Conservation (phyloP, 2,113 vertebrate genomes). For the Brachyhypopomus occidentalis region DNA sequence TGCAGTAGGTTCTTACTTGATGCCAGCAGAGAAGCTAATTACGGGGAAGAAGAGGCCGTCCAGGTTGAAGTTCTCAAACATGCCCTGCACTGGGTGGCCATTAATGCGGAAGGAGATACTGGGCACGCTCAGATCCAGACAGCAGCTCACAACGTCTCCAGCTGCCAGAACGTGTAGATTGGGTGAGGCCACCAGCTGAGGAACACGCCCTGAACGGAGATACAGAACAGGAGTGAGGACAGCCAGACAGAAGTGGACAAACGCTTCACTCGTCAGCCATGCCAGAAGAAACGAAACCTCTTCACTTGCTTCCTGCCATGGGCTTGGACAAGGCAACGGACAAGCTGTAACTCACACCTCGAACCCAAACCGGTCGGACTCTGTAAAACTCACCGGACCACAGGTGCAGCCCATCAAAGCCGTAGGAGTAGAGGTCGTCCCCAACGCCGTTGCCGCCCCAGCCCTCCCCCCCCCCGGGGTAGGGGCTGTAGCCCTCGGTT, state of each 20-base stretch:
- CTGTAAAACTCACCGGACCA: slow-evolving; percentile 81
- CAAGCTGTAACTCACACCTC: too few relatives aligned
- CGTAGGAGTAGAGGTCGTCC: slow-evolving; percentile 90
- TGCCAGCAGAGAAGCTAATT: slow-evolving; percentile 88
- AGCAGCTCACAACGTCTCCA: slow-evolving; percentile 91
- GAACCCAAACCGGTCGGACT: too few relatives aligned
- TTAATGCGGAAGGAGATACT: slow-evolving; percentile 93
- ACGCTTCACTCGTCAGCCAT: neutral
- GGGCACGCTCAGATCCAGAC: slow-evolving; percentile 87
- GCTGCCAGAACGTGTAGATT: slow-evolving; percentile 80
- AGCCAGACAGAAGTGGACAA: neutral
- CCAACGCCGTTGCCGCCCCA: slow-evolving; percentile 91
- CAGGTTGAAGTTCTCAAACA: slow-evolving; percentile 92
- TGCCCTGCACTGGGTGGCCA: slow-evolving; percentile 89
- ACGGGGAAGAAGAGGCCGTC: slow-evolving; percentile 90
- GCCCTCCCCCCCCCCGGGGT: slow-evolving; percentile 90
- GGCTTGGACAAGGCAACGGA: too few relatives aligned
- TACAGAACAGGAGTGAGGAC: neutral
- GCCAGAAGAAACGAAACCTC: neutral
- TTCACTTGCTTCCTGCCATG: too few relatives aligned
- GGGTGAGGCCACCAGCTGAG: slow-evolving; percentile 78
- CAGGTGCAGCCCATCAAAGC: slow-evolving; percentile 86
- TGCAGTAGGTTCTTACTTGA: slow-evolving; percentile 72
- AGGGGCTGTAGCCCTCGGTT: slow-evolving; percentile 89
- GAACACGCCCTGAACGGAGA: slow-evolving; percentile 78